Evolutionary conservation across 2,888 invertebrate species (phyloP), one percentile per base, ranked within the genome.

Genomic region (Netelia fuscicornis): DNA sequence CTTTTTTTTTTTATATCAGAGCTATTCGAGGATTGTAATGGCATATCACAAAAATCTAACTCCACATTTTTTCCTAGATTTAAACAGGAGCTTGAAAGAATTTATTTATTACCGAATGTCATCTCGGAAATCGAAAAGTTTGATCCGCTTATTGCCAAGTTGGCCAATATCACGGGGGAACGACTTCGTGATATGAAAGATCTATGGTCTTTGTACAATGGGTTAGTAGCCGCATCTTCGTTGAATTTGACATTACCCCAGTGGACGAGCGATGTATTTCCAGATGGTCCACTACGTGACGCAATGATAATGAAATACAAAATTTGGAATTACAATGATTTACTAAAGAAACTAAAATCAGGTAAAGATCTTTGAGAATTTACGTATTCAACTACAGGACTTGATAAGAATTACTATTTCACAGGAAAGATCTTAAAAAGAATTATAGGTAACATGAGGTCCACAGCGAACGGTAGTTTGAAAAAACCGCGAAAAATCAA

Each of bases 201-300:
- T 6, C 37, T 90, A 37, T 90, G 85, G 42, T 58, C 84, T 10
- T 11, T 92, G 0, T 90, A 90, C 68, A 90, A 90, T 13, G 88
- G 92, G 2, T 82, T 94, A 1, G 87, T 88, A 85, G 91, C 94
- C 1, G 90, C 95, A 94, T 94, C 94, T 48, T 94, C 95, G 65
- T 94, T 95, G 76, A 95, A 95, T 92, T 94, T 95, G 85, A 91
- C 94, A 1, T 94, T 95, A 90, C 95, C 95, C 9, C 94, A 95
- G 89, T 95, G 95, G 95, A 94, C 94, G 1, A 94, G 94, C 86
- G 93, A 94, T 58, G 94, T 95, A 1, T 90, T 89, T 17, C 89
- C 91, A 3, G 93, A 95, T 81, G 94, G 95, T 92, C 94, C 94
- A 93, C 90, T 95, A 1, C 93, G 93, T 92, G 94, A 95, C 37